Percentiles rank a stretch among this genome's conserved stretches.
Conservation (phyloP, 2,888 invertebrate genomes). For the Miltochrista miniata region DNA sequence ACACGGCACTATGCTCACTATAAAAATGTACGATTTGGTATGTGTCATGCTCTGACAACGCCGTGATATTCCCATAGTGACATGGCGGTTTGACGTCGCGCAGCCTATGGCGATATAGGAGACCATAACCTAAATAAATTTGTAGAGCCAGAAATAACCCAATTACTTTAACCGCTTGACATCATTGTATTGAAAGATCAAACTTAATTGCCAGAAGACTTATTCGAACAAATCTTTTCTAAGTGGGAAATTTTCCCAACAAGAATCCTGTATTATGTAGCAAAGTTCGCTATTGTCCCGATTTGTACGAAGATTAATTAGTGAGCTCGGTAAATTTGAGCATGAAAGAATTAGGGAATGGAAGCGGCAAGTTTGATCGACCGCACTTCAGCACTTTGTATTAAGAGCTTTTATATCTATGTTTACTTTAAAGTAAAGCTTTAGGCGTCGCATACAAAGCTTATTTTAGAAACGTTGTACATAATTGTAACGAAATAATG, state of each 20-base stretch:
- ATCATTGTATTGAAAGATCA: slow-evolving; percentile 30
- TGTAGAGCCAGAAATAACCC: no score
- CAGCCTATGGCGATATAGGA: no score
- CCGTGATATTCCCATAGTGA: no score
- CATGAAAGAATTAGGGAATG: slow-evolving; percentile 38
- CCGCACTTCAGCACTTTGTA: slow-evolving; percentile 21
- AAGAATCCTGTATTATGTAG: slow-evolving; percentile 64
- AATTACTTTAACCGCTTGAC: no score
- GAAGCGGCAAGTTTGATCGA: slow-evolving; percentile 38
- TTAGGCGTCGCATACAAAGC: slow-evolving; percentile 28
- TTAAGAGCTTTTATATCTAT: slow-evolving; percentile 30
- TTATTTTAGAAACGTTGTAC: slow-evolving; percentile 17
- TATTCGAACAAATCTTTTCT: slow-evolving; percentile 50
- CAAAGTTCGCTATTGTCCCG: slow-evolving; percentile 72
- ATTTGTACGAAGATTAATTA: slow-evolving; percentile 75
- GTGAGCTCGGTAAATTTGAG: slow-evolving; percentile 60
- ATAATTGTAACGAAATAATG: no score
- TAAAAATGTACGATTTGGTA: no score
- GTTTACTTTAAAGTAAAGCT: slow-evolving; percentile 26
- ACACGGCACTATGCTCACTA: no score
- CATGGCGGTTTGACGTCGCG: no score
- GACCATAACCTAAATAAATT: no score
- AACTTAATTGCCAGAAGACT: slow-evolving; percentile 27
- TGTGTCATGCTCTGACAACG: no score
- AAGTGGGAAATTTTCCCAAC: slow-evolving; percentile 54